These are phyloP conservation scores for Peromyscus californicus DNA, from an alignment of 2,113 vertebrate genomes.

Conservation along the genomic window DNA sequence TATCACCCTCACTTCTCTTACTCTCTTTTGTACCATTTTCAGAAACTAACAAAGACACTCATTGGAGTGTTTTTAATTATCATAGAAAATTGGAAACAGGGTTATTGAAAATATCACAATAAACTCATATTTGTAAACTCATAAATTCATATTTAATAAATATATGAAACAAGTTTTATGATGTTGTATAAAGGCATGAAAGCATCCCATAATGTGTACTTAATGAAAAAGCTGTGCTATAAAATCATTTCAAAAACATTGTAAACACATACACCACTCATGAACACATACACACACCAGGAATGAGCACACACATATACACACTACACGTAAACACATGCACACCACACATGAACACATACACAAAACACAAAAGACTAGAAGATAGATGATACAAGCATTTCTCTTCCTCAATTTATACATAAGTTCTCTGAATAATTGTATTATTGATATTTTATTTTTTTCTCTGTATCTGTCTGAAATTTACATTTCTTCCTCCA, in stretches of 20 bases:
- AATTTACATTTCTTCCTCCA: background rate
- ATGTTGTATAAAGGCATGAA: constrained; percentile 20
- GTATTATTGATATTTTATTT: background rate
- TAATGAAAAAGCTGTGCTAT: background rate
- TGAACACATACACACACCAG: background rate
- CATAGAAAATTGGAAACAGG: background rate
- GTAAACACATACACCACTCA: background rate
- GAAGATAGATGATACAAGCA: background rate
- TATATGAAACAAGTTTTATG: constrained; percentile 1
- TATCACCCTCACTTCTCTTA: background rate
- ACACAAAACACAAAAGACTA: background rate
- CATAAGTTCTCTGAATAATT: background rate
- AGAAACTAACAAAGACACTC: constrained; percentile 19
- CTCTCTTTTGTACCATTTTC: background rate
- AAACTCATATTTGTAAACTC: constrained; percentile 44
- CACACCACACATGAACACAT: background rate
- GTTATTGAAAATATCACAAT: background rate
- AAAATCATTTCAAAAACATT: background rate
- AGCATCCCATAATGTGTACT: background rate
- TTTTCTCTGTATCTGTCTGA: background rate
- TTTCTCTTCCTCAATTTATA: background rate
- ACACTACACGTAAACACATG: background rate
- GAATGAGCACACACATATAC: background rate
- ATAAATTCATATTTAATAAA: constrained; percentile 42
- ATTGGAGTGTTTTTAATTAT: constrained; percentile 26